Percentiles rank a stretch among this genome's conserved stretches.
These are phyloP conservation scores for Argyra leucocephala DNA, from an alignment of 2,888 invertebrate species.

Conservation along the genomic window DNA sequence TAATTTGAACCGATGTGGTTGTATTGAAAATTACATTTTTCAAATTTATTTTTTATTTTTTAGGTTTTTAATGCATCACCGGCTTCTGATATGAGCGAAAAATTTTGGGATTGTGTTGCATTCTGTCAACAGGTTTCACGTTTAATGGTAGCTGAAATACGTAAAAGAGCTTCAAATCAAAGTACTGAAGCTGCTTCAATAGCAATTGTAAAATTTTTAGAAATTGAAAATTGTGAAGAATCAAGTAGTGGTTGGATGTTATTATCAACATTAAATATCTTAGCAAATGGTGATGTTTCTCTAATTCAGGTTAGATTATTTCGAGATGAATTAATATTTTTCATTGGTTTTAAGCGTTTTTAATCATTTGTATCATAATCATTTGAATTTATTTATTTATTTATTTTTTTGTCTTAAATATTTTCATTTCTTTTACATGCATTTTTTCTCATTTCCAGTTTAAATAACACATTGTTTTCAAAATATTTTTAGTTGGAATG, in stretches of 20 bases:
- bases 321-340: not conserved
- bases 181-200: constrained; percentile 92
- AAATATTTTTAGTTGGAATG: not conserved
- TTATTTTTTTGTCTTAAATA: not conserved
- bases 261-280: constrained; percentile 77
- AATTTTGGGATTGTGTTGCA: constrained; percentile 90
- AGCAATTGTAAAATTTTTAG: constrained; percentile 92
- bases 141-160: constrained; percentile 93
- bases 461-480: too few species aligned
- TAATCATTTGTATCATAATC: too few species aligned
- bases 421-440: not conserved
- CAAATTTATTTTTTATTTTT: too few species aligned
- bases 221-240: constrained; percentile 89
- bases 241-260: constrained; percentile 96
- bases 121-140: constrained; percentile 92
- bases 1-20: too few species aligned
- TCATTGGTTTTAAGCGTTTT: not conserved
- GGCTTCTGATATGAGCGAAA: constrained; percentile 91
- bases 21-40: too few species aligned
- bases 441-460: not conserved
- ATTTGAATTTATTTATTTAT: not conserved
- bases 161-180: constrained; percentile 86
- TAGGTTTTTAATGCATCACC: constrained; percentile 90
- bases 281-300: constrained; percentile 82
- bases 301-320: constrained; percentile 66